Evolutionary conservation across 2,113 vertebrate genomes (phyloP).

Genomic region (Apus apus): DNA sequence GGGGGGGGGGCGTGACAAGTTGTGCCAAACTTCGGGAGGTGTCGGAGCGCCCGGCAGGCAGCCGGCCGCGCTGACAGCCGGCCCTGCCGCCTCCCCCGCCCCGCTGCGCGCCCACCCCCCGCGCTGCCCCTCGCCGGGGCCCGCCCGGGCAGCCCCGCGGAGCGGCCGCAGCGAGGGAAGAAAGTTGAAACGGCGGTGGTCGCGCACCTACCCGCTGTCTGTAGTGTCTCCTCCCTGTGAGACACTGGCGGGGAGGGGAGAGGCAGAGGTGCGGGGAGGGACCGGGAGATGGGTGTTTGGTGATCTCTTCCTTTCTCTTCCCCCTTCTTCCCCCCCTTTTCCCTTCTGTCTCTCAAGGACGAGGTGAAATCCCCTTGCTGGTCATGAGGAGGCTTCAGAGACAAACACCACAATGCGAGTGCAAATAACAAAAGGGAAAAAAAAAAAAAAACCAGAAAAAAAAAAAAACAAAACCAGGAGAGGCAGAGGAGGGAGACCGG

Average conservation of each 20-base stretch:
- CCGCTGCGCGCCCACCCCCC: neutral
- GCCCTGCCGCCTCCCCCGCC: neutral
- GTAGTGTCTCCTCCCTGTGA: constrained; percentile 58
- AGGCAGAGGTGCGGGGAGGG: constrained; percentile 67
- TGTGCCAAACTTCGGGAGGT: neutral
- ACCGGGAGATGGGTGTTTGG: constrained; percentile 63
- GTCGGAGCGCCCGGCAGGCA: neutral
- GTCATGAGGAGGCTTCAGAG: constrained; percentile 82
- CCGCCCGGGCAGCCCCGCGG: neutral
- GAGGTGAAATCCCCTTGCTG: constrained; percentile 82
- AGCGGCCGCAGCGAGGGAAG: constrained; percentile 12
- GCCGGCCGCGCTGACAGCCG: neutral
- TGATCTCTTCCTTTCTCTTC: constrained; percentile 45
- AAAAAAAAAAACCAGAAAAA: constrained; percentile 4
- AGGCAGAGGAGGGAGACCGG: constrained; percentile 63
- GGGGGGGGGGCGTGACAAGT: constrained; percentile 58
- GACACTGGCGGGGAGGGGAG: constrained; percentile 52
- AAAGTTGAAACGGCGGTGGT: constrained; percentile 71
- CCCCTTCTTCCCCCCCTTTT: neutral
- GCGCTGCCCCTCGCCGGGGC: neutral
- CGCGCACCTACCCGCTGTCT: constrained; percentile 76
- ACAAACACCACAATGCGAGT: constrained; percentile 78
- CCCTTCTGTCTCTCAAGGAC: constrained; percentile 76
- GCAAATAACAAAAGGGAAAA: constrained; percentile 75
- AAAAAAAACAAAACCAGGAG: neutral